Evolutionary conservation across 1,140 invertebrate species (phyloP), one percentile per base, ranked within the genome.

Genomic region (Aphidius ervi): DNA sequence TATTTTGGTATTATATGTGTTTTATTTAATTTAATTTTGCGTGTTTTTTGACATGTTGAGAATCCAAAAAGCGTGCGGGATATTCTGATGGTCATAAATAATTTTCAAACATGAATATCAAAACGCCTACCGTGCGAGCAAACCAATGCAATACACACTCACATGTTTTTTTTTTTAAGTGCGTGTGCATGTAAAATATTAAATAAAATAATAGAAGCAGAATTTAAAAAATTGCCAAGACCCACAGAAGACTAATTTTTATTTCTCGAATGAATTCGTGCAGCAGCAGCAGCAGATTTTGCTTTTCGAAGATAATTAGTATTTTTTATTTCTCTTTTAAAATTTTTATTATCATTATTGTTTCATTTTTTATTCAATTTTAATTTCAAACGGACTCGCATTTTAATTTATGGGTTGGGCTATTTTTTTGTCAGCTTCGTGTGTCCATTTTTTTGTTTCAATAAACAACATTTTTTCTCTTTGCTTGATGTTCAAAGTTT

Each of bases 61-160:
- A 16, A 16, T 16, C 16, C 16, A 16, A 16, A 62, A 67, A 65
- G 70, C 70, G 67, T 71, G 70, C 65, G 68, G 55, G 57, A 56
- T 61, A 31, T n/a, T 39, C 9, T 39, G 57, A 54, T 53, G 50
- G 56, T 64, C 68, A 70, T 70, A 70, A 70, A 70, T 70, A 70
- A 70, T 68, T 63, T 68, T 59, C 56, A 67, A 70, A 70, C 69
- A 70, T 70, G 65, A 67, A 70, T 70, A 70, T 70, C 69, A 69
- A 67, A 70, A 61, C 52, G 58, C 64, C 65, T 56, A 39, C 23
- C 16, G 54, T 31, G 6, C 46, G 58, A 41, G 53, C 37, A 42
- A 50, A 41, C 52, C 43, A 20, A 45, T 37, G 40, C 39, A 41
- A 48, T 40, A 41, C 31, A 54, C 39, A 54, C 52, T 37, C 40